Evolutionary conservation across 2,888 invertebrate species (phyloP).

Genomic region (Lordiphosa andalusiaca): DNA sequence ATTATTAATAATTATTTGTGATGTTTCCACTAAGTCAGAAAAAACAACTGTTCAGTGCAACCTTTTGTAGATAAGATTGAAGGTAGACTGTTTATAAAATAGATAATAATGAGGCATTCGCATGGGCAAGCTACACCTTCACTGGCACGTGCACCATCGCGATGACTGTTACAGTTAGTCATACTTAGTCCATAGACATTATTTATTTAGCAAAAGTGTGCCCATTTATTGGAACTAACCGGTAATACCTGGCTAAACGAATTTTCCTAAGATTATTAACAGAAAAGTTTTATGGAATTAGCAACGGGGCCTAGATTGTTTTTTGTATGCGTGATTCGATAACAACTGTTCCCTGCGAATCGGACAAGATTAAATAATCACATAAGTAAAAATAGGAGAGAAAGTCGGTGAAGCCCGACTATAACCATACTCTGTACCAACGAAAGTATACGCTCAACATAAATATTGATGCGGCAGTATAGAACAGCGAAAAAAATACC

Average conservation of each 20-base stretch:
- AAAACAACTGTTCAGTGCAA: too few species aligned
- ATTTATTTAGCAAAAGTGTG: slow-evolving; percentile 14
- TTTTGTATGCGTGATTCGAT: too few species aligned
- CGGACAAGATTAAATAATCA: too few species aligned
- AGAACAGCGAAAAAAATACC: too few species aligned
- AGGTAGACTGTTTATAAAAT: background rate
- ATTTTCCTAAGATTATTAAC: slow-evolving; percentile 27
- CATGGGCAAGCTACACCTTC: slow-evolving; percentile 23
- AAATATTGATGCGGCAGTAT: too few species aligned
- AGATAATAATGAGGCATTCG: background rate
- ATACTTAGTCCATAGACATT: slow-evolving; percentile 7
- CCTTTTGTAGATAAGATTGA: background rate
- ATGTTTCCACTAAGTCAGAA: too few species aligned
- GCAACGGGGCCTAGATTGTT: background rate
- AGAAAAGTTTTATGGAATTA: slow-evolving; percentile 4
- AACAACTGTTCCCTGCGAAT: too few species aligned
- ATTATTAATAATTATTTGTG: too few species aligned
- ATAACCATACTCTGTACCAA: too few species aligned
- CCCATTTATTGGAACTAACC: slow-evolving; percentile 11
- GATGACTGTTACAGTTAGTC: slow-evolving; percentile 25
- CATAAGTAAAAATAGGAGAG: too few species aligned
- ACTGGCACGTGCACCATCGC: slow-evolving; percentile 33
- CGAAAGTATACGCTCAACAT: too few species aligned
- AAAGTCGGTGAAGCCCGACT: too few species aligned
- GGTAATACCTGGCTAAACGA: slow-evolving; percentile 28